Evolutionary conservation across 2,113 vertebrate genomes (phyloP).

Genomic region (Zosterops hypoxanthus): DNA sequence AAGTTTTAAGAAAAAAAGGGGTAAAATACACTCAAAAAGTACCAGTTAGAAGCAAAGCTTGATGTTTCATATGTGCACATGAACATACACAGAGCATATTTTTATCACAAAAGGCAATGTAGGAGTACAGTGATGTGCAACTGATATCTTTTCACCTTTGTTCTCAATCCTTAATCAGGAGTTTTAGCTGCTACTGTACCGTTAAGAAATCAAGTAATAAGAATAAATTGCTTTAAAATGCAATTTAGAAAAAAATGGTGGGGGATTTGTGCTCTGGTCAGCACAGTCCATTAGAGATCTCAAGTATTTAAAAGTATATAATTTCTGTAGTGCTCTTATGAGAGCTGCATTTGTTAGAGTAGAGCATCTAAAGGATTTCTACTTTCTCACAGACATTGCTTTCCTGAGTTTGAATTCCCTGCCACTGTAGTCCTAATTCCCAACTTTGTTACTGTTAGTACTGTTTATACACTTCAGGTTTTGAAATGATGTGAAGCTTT

Average conservation of each 20-base stretch:
- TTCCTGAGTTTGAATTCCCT: background rate
- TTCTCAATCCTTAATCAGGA: background rate
- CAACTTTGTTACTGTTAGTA: background rate
- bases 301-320: background rate
- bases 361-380: background rate
- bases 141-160: background rate
- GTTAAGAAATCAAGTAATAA: background rate
- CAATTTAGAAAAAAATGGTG: rapidly evolving
- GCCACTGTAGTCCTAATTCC: background rate
- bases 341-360: background rate
- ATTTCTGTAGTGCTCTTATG: background rate
- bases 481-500: background rate
- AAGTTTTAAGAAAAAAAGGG: background rate
- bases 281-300: background rate
- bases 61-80: background rate
- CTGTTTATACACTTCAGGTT: background rate
- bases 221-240: background rate
- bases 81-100: rapidly evolving
- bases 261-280: background rate
- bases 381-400: background rate
- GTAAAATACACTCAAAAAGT: background rate
- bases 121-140: background rate
- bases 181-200: background rate
- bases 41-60: background rate
- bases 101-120: background rate